Evolutionary conservation across 2,797 vertebrate genomes (phyloP), one percentile per base, ranked within the genome.

Genomic region (Crypturellus tataupa): DNA sequence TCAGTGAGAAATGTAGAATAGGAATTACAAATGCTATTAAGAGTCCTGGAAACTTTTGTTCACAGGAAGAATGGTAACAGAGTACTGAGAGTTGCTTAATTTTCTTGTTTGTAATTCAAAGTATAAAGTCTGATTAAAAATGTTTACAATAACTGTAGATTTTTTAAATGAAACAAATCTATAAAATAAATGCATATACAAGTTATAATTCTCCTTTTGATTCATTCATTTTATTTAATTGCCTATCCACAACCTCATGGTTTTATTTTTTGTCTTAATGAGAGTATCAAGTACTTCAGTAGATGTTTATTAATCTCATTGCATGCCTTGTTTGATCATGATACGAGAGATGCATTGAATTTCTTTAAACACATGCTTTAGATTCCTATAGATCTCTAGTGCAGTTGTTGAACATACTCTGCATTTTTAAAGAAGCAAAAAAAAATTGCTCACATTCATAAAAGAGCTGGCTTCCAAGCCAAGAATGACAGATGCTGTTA

Each of bases 401-500:
- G 98, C 99, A 99, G 98, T 99, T 99, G 98, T 98, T 98, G 97
- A 98, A 96, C 98, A 98, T 99, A 98, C 98, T 97, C 98, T 96
- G 96, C 98, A 97, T 98, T 98, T 99, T 98, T 98, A 98, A 97
- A 97, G 96, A 89, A 96, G 97, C 95, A 96, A 92, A 96, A 97
- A 97, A 97, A 98, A 97, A 98, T 98, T 95, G 97, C 97, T 98
- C 96, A 91, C 98, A 99, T 99, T 99, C 98, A 97, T 97, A 96
- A 95, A 96, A 97, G 97, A 97, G 94, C 97, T 97, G 97, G 95
- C 95, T 97, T 98, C 96, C 94, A 98, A 93, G 98, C 98, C 99
- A 99, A 98, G 98, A 98, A 98, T 96, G 98, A 98, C 99, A 99
- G 98, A 99, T 99, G 99, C 98, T 98, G 93, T 98, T 98, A 96